These are phyloP conservation scores for Augochlorella aurata DNA, from an alignment of 2,888 invertebrate genomes.

Conservation along the genomic window DNA sequence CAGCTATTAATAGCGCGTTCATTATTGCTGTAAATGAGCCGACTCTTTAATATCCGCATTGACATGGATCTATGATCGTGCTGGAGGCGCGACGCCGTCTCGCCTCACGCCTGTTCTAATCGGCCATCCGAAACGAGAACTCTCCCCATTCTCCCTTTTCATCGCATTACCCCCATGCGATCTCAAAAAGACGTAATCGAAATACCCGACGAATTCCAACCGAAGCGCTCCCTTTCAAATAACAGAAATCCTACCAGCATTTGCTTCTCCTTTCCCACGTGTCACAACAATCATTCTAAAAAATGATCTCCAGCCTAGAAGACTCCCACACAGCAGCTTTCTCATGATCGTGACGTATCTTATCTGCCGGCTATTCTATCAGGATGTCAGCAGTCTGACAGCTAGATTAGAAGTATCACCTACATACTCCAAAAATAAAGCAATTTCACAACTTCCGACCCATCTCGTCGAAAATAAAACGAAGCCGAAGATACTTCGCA, in stretches of 20 bases:
- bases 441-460: neutral
- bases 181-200: neutral
- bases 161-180: neutral
- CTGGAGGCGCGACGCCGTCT: conserved; percentile 20
- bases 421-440: conserved; percentile 2
- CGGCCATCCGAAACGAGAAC: conserved; percentile 32
- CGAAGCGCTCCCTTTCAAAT: neutral
- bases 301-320: neutral
- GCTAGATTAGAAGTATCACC: conserved; percentile 10
- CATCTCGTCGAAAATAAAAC: neutral
- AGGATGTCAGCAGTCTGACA: neutral
- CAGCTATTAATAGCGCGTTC: conserved; percentile 79
- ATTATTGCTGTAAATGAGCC: conserved; percentile 81
- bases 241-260: neutral
- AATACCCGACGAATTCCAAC: neutral
- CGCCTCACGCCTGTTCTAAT: conserved; percentile 40
- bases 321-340: neutral
- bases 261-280: neutral
- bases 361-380: neutral
- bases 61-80: conserved; percentile 49
- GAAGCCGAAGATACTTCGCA: neutral
- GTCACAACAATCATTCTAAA: neutral
- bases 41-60: conserved; percentile 80
- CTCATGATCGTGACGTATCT: neutral
- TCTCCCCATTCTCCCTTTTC: neutral